These are phyloP conservation scores for Burhinus bistriatus DNA, from an alignment of 2,113 vertebrate species.

Conservation along the genomic window DNA sequence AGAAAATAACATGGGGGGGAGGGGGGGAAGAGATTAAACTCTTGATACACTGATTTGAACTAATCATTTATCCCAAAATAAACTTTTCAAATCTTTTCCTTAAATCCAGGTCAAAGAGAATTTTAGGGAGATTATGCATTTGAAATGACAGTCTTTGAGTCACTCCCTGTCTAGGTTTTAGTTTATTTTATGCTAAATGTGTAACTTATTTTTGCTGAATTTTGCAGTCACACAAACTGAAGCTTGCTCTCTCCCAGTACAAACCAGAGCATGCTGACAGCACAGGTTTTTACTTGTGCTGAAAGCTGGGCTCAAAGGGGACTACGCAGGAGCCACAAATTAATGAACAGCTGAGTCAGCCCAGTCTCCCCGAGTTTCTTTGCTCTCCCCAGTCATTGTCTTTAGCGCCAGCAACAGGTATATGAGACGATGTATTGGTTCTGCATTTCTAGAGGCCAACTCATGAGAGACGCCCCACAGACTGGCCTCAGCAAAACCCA, in stretches of 20 bases:
- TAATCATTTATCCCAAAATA: not conserved
- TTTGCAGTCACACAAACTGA: not conserved
- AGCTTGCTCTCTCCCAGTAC: not conserved
- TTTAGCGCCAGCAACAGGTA: not conserved
- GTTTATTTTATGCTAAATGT: not conserved
- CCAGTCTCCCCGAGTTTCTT: not conserved
- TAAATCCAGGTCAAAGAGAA: not conserved
- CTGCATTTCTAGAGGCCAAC: not conserved
- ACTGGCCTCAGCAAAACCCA: not conserved
- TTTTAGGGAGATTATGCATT: not conserved
- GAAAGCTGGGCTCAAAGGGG: not conserved
- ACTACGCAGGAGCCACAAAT: not conserved
- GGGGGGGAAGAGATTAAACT: rapidly evolving
- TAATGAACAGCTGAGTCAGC: not conserved
- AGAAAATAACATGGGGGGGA: not conserved
- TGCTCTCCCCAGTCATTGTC: not conserved
- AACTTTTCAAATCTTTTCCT: not conserved
- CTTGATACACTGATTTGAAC: not conserved
- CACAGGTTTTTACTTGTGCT: not conserved
- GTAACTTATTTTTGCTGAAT: not conserved
- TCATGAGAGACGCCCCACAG: not conserved
- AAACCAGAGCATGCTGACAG: not conserved
- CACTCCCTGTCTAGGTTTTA: not conserved
- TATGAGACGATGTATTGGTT: not conserved
- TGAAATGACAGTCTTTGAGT: not conserved